Base-by-base conservation (phyloP, 2,797 vertebrate genomes). In the Spondyliosoma cantharus region DNA sequence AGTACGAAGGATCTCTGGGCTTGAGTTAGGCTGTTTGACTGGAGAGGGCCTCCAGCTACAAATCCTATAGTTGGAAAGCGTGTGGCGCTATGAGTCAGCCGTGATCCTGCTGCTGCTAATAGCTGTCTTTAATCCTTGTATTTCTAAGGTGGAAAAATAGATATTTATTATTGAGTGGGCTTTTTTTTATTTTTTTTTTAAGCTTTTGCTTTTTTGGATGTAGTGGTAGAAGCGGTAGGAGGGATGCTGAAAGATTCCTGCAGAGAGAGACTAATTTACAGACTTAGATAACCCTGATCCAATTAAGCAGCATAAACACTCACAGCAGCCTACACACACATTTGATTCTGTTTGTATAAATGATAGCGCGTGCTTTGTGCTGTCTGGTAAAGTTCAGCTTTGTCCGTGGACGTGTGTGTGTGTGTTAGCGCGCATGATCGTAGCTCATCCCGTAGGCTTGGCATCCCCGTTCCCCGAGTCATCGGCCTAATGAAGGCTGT, bases 221-320 rank as follows among this genome's bases (percentile, higher is more conserved):
- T 59, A 45, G 29, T 49, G 43, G 63, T 32, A 56, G 74, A 71
- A 56, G 20, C 42, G 68, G 72, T 65, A 48, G 76, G 63, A 72
- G 74, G 70, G 75, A 83, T 80, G 53, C 22, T 87, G 72, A 46
- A 83, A 73, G 78, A 83, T 69, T 87, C 64, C 70, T 58, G 57
- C 48, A 60, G 81, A 86, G 74, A 80, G 81, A 81, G 83, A 86
- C 79, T 86, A 58, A 90, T 90, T 91, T 86, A 78, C 60, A 88
- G 80, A 84, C 71, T 84, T 71, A 45, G 71, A 84, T 81, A 85
- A 81, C 80, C 82, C 76, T 74, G 85, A 92, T 92, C 86, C 83
- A 87, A 87, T 93, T 91, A 90, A 72, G 67, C 80, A 85, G 71
- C 42, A 71, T 72, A 87, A 86, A 87, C 78, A 76, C 63, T 70